phyloP scores from a whole-genome alignment of 2,113 vertebrate genomes.

The Planiliza haematocheilus region DNA sequence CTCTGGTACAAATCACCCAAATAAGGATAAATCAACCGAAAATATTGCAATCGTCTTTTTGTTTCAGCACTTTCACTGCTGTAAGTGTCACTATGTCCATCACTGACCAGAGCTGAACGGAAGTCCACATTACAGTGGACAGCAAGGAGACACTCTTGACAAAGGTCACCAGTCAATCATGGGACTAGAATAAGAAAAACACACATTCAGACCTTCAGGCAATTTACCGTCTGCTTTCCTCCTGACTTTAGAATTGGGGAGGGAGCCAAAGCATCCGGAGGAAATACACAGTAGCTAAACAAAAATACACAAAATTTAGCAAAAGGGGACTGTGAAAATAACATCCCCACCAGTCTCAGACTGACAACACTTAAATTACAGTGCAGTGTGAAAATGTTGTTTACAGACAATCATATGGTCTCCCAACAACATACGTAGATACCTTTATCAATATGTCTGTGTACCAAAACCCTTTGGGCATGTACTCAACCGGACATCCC shows the following conservation, averaged over 20 bases:
- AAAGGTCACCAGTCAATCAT: conserved; percentile 34
- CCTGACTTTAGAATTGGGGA: conserved; percentile 24
- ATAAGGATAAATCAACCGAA: conserved; percentile 7
- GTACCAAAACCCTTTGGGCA: conserved; percentile 6
- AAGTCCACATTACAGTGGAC: neutral
- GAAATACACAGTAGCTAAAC: conserved; percentile 6
- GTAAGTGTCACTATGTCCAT: conserved; percentile 9
- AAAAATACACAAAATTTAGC: neutral
- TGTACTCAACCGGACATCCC: conserved; percentile 1
- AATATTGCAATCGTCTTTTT: conserved; percentile 13
- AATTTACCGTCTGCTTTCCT: conserved; percentile 19
- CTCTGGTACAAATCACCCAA: conserved; percentile 28
- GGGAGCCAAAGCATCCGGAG: neutral
- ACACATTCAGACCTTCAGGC: conserved; percentile 22
- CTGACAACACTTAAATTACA: neutral
- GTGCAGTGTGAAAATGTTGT: neutral
- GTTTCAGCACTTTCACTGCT: neutral
- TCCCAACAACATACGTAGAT: neutral
- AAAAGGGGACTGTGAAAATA: neutral
- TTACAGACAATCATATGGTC: neutral
- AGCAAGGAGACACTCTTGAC: conserved; percentile 1
- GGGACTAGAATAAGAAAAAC: conserved; percentile 21
- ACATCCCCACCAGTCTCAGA: too few relatives aligned
- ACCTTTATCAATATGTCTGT: conserved; percentile 2
- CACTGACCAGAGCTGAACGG: neutral